These are phyloP conservation scores for Brachypteracias leptosomus DNA, from an alignment of 2,113 vertebrate species.

Conservation along the genomic window DNA sequence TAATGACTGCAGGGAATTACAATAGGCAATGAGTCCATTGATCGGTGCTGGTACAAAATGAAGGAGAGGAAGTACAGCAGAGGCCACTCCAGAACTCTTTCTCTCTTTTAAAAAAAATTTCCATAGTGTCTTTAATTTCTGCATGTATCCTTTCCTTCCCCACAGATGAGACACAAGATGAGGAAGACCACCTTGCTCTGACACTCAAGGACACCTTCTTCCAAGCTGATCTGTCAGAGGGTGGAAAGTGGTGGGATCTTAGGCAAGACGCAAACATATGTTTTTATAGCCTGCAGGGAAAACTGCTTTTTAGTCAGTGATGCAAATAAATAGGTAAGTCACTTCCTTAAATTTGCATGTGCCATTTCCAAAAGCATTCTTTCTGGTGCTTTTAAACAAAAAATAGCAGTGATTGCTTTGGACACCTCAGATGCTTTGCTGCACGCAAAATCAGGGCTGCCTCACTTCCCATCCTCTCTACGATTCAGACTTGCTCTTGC, in stretches of 20 bases:
- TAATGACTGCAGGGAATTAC: conserved; percentile 70
- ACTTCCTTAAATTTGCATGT: conserved; percentile 42
- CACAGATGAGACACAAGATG: background rate
- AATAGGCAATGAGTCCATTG: conserved; percentile 59
- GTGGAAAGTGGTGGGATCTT: background rate
- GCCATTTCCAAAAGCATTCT: background rate
- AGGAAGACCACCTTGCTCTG: background rate
- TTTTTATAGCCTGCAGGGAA: conserved; percentile 40
- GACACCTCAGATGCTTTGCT: background rate
- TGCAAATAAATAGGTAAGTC: conserved; percentile 43
- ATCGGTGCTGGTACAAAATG: conserved; percentile 36
- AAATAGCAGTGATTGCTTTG: conserved; percentile 14
- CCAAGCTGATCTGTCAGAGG: background rate
- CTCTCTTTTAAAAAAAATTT: conserved; percentile 15
- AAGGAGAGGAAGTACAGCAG: conserved; percentile 23
- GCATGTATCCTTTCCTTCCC: background rate
- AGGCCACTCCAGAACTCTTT: background rate
- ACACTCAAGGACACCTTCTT: background rate
- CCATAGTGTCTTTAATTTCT: background rate
- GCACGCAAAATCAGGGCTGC: background rate
- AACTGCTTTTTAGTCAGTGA: conserved; percentile 37
- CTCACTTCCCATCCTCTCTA: background rate
- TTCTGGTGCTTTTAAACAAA: conserved; percentile 30
- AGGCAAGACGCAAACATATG: background rate
- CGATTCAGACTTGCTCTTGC: background rate